Evolutionary conservation across 2,113 vertebrate genomes (phyloP), one percentile per base, ranked within the genome.

Genomic region (Phodopus roborovskii): DNA sequence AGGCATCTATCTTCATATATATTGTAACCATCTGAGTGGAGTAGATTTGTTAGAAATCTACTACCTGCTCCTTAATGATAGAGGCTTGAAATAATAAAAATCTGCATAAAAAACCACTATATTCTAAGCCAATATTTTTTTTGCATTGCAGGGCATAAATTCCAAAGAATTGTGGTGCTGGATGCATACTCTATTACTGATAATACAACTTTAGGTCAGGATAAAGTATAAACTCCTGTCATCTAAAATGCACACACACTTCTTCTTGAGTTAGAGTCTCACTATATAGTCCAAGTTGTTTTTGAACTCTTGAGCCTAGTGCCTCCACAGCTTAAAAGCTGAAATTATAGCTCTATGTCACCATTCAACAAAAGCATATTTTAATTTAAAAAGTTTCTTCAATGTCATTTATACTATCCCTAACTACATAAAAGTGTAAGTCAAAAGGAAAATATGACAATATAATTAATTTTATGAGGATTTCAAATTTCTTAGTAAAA

Each of bases 131-230:
- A 17, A n/a, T 71, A 16, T 39, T 36, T 58, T 36, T 58, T 45
- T 60, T 71, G 9, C 12, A n/a, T 1, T 60, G 30, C 24, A 30
- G 5, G 3, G 13, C 7, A 88, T 62, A 9, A 28, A 79, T 79
- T 15, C 5, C n/a, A 68, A 30, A 6, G 50, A 19, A 19, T 33
- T n/a, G 2, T 15, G 33, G 24, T n/a, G 15, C 0, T 15, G 28
- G 3, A 1, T 45, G 58, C 50, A 7, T 2, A n/a, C 30, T 71
- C 33, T 22, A 79, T 87, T 39, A 60, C 2, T 74, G 39, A 50
- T 4, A 17, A 17, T 5, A 50, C 19, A 78, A 50, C 15, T 4
- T 84, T 4, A 39, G 9, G 16, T 48, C 4, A 3, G 39, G 24
- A 82, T 50, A 39, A 30, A 33, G 64, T 16, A 56, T 60, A 83